A percentile compares a stretch with the other conserved stretches of the same genome.
Evolutionary conservation across 2,113 vertebrate genomes (phyloP).

Genomic region (Actenoides lindsayi): DNA sequence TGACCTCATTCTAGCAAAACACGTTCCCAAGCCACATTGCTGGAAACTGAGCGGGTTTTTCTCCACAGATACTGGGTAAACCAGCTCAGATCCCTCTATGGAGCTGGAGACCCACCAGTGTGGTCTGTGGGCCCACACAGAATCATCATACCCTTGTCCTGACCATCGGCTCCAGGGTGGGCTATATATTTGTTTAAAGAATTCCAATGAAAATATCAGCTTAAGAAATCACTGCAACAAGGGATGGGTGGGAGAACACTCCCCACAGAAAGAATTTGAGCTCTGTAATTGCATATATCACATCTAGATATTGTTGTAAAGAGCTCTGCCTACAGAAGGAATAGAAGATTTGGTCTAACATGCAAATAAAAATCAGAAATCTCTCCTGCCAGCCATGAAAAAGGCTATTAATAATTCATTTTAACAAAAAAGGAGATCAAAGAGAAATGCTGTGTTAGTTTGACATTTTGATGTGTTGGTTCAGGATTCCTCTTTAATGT

Average conservation of each 20-base stretch:
- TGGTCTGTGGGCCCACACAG: conserved; percentile 40
- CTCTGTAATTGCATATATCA: background rate
- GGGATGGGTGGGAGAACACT: conserved; percentile 33
- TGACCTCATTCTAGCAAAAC: background rate
- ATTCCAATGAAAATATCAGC: conserved; percentile 44
- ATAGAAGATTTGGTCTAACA: conserved; percentile 31
- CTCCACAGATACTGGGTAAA: background rate
- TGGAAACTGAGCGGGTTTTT: background rate
- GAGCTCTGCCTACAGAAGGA: background rate
- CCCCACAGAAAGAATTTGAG: background rate
- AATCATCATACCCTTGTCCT: background rate
- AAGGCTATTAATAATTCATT: conserved; percentile 61
- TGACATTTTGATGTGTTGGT: conserved; percentile 57
- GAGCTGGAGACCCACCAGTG: background rate
- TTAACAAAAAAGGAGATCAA: conserved; percentile 50
- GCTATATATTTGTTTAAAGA: background rate
- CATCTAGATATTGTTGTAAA: conserved; percentile 11
- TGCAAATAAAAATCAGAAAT: conserved; percentile 29
- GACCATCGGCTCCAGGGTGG: background rate
- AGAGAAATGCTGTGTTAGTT: conserved; percentile 23
- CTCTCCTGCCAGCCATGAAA: conserved; percentile 29
- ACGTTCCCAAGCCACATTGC: background rate
- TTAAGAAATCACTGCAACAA: background rate
- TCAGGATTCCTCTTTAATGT: conserved; percentile 42
- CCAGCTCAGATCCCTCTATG: background rate